A percentile compares a stretch with the other conserved stretches of the same genome.
Conservation (phyloP, 2,113 vertebrate genomes). For the Gulo gulo region DNA sequence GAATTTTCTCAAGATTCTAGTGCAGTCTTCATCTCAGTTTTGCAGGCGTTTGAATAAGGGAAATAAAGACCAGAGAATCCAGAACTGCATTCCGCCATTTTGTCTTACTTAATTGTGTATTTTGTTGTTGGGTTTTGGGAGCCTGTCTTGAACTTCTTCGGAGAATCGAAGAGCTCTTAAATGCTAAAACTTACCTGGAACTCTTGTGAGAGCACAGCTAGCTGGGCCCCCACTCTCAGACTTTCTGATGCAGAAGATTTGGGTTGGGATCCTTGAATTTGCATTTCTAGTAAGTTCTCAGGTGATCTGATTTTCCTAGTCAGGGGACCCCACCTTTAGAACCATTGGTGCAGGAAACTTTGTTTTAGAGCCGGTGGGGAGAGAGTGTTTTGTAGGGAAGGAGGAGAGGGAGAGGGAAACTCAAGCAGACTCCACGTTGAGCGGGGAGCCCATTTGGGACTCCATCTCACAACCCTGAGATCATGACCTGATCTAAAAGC, state of each 20-base stretch:
- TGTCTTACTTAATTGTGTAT: not conserved
- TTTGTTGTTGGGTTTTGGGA: not conserved
- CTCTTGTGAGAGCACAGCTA: not conserved
- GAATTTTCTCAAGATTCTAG: not conserved
- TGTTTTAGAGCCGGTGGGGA: not conserved
- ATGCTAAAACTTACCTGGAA: not conserved
- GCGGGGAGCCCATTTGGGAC: not conserved
- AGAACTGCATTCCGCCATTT: not conserved
- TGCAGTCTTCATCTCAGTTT: not conserved
- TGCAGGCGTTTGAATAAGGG: not conserved
- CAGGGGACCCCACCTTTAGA: not conserved
- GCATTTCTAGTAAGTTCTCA: not conserved
- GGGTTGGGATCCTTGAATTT: not conserved
- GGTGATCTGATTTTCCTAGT: not conserved
- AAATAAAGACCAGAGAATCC: not conserved
- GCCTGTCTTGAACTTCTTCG: not conserved
- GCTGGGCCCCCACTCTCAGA: not conserved
- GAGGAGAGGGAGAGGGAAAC: not conserved
- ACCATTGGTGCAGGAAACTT: not conserved
- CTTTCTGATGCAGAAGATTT: not conserved
- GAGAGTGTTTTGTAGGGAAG: not conserved
- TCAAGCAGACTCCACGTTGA: not conserved
- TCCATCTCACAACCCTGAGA: not conserved
- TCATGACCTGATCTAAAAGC: not conserved
- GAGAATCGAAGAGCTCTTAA: not conserved